Base-by-base conservation (phyloP, 2,888 invertebrate species). In the Blera fallax region DNA sequence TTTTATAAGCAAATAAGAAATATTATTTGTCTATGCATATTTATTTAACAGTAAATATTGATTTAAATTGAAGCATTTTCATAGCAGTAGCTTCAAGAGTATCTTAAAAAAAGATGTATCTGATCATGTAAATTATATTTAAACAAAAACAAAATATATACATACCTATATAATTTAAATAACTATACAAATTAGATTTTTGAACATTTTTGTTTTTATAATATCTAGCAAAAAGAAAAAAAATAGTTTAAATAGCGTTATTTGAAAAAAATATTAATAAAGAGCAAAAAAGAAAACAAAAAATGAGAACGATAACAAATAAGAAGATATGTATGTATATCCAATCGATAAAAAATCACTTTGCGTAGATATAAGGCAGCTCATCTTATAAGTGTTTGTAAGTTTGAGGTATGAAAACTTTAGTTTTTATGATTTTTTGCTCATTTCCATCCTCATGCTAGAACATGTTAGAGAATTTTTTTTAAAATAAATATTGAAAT, bases 91-190 rank as follows among this genome's bases (percentile, higher is more conserved):
- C 40, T 76, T 65, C 32, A 52, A 60, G 32, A n/a, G 27, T 24
- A 54, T 64, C 34, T 54, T 37, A 14, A 45, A 27, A n/a, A 29
- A 58, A 24, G 24, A 54, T 81, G 43, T 18, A 76, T 76, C 37
- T 73, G 27, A 73, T 34, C 37, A 24, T 76, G 37, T 64, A 82
- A 76, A 82, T 37, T 70, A 69, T 54, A 60, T 64, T 62, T n/a
- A n/a, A n/a, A n/a, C n/a, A n/a, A n/a, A 52, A 56, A 45, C 29
- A 27, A 62, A n/a, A n/a, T n/a, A 18, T 24, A 24, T 24, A 24
- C 24, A 70, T 34, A 67, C n/a, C 54, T 43, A 60, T 32, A 43
- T 34, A 40, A 65, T 67, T 69, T 52, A 50, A 50, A 73, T 40
- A 65, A 65, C 10, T 40, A 76, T 50, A 64, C 69, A 81, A 70